Evolutionary conservation across 35 echinoderm and acorn worm genomes (phyloP).

Genomic region (Holothuria glaberrima): DNA sequence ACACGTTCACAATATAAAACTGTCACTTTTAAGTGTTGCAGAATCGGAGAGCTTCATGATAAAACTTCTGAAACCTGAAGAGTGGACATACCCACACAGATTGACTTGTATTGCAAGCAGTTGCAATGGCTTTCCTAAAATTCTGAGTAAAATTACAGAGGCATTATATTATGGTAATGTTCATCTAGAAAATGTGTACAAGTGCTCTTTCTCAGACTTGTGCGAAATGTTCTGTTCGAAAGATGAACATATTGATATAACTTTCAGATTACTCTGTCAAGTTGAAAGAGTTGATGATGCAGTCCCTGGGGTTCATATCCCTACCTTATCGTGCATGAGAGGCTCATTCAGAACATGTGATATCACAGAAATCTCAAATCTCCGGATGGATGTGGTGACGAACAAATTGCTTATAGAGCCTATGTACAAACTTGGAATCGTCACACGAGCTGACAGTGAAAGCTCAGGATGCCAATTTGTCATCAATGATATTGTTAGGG

Average conservation of each 20-base stretch:
- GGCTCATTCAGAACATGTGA: slow-evolving; percentile 27
- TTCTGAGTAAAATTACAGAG: slow-evolving; percentile 1
- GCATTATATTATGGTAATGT: background rate
- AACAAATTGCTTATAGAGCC: slow-evolving; percentile 27
- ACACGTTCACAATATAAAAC: background rate
- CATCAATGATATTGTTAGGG: slow-evolving; percentile 27
- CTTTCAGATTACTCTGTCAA: background rate
- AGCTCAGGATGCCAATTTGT: background rate
- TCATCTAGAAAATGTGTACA: background rate
- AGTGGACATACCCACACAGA: slow-evolving; percentile 1
- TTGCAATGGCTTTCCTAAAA: slow-evolving; percentile 30
- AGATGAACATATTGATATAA: background rate
- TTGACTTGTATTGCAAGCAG: background rate
- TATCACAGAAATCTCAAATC: background rate
- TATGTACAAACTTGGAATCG: slow-evolving; percentile 1
- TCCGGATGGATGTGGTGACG: background rate
- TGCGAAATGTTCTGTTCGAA: background rate
- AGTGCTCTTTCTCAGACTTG: background rate
- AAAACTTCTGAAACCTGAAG: slow-evolving; percentile 3
- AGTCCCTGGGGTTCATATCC: background rate
- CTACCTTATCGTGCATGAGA: background rate
- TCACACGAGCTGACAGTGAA: background rate
- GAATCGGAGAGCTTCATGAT: slow-evolving; percentile 25
- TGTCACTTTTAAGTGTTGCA: background rate
- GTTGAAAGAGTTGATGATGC: background rate